Conservation (phyloP, 2,113 vertebrate genomes). For the Penelope pileata region DNA sequence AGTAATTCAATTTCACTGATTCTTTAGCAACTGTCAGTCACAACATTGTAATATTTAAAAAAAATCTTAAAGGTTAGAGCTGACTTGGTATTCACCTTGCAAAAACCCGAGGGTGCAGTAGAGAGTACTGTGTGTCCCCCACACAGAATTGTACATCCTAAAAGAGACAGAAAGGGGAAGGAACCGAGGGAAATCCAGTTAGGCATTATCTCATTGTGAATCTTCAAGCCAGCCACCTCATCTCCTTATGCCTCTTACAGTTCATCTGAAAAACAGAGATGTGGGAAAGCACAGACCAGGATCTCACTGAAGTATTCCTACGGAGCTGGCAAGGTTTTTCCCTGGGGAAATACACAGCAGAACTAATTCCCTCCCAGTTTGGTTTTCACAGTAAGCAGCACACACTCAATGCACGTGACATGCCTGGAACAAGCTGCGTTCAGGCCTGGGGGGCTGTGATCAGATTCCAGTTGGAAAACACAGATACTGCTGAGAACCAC, state of each 20-base stretch:
- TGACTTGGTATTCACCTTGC: neutral
- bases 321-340: neutral
- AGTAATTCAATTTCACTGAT: neutral
- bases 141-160: neutral
- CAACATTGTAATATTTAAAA: neutral
- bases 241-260: neutral
- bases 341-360: neutral
- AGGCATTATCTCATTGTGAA: neutral
- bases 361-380: neutral
- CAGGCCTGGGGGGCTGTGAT: neutral
- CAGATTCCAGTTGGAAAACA: neutral
- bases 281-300: neutral
- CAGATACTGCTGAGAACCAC: neutral
- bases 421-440: neutral
- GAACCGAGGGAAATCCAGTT: neutral
- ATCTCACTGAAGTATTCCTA: neutral
- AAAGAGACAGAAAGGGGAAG: neutral
- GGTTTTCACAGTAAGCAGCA: accelerated
- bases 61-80: neutral
- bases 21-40: neutral
- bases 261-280: neutral
- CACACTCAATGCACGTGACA: neutral
- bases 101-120: neutral
- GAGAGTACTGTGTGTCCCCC: neutral
- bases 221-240: neutral